phyloP scores from a whole-genome alignment of 2,888 invertebrate species.

The Melieria omissa region DNA sequence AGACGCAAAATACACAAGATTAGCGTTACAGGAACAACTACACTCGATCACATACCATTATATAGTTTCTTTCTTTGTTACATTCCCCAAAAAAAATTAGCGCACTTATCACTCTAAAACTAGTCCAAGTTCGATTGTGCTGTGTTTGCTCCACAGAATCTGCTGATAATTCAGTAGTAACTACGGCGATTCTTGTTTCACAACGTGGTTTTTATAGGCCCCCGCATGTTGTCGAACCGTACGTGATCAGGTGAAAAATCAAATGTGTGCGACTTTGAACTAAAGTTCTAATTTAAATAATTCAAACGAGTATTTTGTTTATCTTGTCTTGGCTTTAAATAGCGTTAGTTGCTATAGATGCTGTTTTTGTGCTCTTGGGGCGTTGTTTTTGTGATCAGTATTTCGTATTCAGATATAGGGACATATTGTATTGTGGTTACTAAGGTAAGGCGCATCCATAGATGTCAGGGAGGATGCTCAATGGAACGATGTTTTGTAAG shows the following conservation, averaged over 20 bases:
- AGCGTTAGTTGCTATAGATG: conserved; percentile 30
- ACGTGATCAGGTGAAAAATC: conserved; percentile 52
- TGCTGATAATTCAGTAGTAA: conserved; percentile 42
- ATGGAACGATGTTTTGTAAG: too few species aligned
- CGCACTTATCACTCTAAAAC: not conserved
- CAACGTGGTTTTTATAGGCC: conserved; percentile 52
- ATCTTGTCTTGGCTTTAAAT: conserved; percentile 43
- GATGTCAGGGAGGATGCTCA: too few species aligned
- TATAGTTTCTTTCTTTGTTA: not conserved
- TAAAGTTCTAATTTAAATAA: conserved; percentile 56
- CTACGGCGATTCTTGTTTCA: conserved; percentile 45
- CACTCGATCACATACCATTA: not conserved
- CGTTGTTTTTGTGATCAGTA: conserved; percentile 31
- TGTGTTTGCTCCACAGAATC: not conserved
- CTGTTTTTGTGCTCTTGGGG: conserved; percentile 34
- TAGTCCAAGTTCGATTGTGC: not conserved
- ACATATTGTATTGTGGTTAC: too few species aligned
- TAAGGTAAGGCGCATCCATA: too few species aligned
- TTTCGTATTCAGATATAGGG: too few species aligned
- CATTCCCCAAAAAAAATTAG: not conserved
- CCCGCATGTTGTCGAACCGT: not conserved
- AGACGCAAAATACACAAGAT: too few species aligned
- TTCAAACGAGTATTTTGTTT: conserved; percentile 64
- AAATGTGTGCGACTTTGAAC: conserved; percentile 45
- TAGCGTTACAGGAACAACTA: too few species aligned